Evolutionary conservation across 2,888 invertebrate species (phyloP).

Genomic region (Rhamphomyia laevipes): DNA sequence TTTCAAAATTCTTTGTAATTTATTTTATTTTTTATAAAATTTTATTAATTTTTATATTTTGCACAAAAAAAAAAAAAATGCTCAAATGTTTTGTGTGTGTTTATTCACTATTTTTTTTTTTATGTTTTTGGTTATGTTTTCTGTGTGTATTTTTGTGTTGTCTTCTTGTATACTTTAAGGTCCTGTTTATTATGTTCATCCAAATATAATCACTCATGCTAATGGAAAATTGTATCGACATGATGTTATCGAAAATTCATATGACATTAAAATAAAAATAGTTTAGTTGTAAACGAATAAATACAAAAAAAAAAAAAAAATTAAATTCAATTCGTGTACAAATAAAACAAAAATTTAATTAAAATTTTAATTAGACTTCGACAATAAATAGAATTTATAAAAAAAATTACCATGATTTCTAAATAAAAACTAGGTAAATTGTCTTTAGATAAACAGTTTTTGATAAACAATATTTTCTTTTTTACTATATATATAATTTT

Average conservation of each 20-base stretch:
- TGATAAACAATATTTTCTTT: too few relatives aligned
- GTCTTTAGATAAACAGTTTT: too few relatives aligned
- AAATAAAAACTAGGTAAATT: too few relatives aligned
- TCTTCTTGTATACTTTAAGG: conserved; percentile 17
- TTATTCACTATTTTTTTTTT: conserved; percentile 9
- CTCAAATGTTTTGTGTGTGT: not conserved
- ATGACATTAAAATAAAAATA: conserved; percentile 38
- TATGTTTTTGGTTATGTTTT: conserved; percentile 11
- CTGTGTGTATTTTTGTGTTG: not conserved
- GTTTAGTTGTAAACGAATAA: too few relatives aligned
- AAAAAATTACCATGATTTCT: too few relatives aligned
- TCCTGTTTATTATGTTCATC: conserved; percentile 30
- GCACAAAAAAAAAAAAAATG: not conserved
- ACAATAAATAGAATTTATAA: too few relatives aligned
- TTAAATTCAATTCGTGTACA: too few relatives aligned
- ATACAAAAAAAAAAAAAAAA: too few relatives aligned
- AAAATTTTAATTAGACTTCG: too few relatives aligned
- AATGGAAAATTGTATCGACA: conserved; percentile 29
- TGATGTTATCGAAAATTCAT: conserved; percentile 31
- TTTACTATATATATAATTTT: too few relatives aligned
- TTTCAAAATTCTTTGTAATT: too few relatives aligned
- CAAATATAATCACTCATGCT: conserved; percentile 33
- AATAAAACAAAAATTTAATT: not conserved
- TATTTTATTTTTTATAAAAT: not conserved
- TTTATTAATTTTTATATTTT: not conserved